Conservation (phyloP, 1,140 invertebrate species). For the Galleria mellonella region DNA sequence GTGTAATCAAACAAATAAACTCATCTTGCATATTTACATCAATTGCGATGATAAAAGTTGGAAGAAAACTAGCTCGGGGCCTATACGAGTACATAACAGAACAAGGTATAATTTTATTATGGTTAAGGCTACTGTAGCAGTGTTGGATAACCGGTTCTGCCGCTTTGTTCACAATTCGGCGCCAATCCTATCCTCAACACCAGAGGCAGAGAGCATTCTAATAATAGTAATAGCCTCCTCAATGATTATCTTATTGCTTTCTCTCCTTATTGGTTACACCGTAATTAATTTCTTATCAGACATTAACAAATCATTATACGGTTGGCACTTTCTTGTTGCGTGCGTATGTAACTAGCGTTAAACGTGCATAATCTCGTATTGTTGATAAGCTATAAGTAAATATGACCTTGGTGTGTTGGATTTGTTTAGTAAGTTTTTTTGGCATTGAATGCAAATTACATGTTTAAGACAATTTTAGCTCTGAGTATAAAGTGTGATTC, state of each 20-base stretch:
- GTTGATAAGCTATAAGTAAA: neutral
- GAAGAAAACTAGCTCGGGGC: conserved; percentile 2
- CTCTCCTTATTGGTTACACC: conserved; percentile 38
- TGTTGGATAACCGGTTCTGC: conserved; percentile 43
- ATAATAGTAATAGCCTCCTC: conserved; percentile 9
- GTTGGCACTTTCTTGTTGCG: conserved; percentile 1
- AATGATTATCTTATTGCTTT: conserved; percentile 26
- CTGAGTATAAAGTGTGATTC: too few species aligned
- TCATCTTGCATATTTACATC: neutral
- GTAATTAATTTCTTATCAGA: conserved; percentile 32
- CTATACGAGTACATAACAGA: conserved; percentile 14
- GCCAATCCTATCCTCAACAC: conserved; percentile 35
- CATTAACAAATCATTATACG: conserved; percentile 2
- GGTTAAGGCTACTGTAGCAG: conserved; percentile 60
- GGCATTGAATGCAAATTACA: too few species aligned
- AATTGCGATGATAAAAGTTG: conserved; percentile 5
- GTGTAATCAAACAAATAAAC: too few species aligned
- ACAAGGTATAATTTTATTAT: conserved; percentile 52
- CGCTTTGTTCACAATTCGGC: conserved; percentile 37
- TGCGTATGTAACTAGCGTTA: conserved; percentile 4
- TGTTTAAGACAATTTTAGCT: too few species aligned
- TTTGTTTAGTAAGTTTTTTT: too few species aligned
- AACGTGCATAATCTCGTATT: neutral
- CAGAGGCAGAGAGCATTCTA: conserved; percentile 8
- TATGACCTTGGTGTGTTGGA: neutral